Base-by-base conservation (phyloP, 2,113 vertebrate genomes). In the Guaruba guarouba region DNA sequence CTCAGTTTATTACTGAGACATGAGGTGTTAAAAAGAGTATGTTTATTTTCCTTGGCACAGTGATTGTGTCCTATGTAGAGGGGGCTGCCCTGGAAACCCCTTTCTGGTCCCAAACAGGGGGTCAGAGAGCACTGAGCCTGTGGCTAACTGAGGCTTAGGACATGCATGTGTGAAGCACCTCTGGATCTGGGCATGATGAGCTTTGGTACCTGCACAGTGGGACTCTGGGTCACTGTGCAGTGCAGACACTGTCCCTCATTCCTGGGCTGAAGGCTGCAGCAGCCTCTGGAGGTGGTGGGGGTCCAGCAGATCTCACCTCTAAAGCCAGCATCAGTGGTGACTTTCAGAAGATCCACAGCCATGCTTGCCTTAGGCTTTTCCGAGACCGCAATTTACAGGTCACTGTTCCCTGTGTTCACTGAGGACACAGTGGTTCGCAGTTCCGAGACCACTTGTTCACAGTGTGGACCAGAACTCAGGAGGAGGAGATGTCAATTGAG, bases 131-230 rank as follows among this genome's bases (percentile, higher is more conserved):
- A 35, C 49, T 69, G 46, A 77, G 17, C 25, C 29, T 31, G 33
- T 41, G 68, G 17, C 17, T 9, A 35, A 17, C n/a, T 24, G 62
- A 69, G 46, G 11, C 57, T 82, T 24, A 59, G 57, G 33, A 35
- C 1, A 13, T 13, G 35, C 3, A 7, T 1, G 1, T 11, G 16
- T 10, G 20, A 22, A 88, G 24, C n/a, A 68, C 12, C 59, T 41
- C 43, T 73, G 73, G 52, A 55, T 49, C 5, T 3, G 11, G 11
- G 31, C 3, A 10, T 35, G 88, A 67, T 35, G 33, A 23, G 33
- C 14, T 31, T 29, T 41, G 54, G 24, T 29, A 46, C n/a, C 35
- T 55, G 49, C 23, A 22, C 27, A 41, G 2, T 1, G 3, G 55
- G 44, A 28, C 49, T 74, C n/a, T 12, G 43, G 23, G 7, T 62